A percentile compares a stretch with the other conserved stretches of the same genome.
Conservation (phyloP, 2,113 vertebrate genomes). For the Microtus ochrogaster region DNA sequence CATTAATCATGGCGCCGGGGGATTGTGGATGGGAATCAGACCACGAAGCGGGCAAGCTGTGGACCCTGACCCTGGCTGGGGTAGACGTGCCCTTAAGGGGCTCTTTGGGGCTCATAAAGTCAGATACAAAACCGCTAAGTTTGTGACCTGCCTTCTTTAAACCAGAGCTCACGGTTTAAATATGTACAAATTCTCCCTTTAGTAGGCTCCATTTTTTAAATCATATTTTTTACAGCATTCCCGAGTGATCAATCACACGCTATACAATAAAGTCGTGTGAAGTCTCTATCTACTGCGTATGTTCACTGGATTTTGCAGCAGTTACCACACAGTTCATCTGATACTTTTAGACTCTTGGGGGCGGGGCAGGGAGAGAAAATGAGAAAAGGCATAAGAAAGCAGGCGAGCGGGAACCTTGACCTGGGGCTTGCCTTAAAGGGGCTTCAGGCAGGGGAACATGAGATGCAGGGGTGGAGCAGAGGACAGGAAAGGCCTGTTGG, state of each 20-base stretch:
- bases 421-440: rapidly evolving
- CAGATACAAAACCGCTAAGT: background rate
- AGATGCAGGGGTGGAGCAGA: background rate
- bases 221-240: background rate
- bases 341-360: background rate
- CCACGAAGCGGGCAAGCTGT: rapidly evolving
- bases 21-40: background rate
- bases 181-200: background rate
- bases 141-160: background rate
- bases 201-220: background rate
- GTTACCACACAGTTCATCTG: rapidly evolving
- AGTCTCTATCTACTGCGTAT: rapidly evolving
- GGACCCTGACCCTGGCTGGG: background rate
- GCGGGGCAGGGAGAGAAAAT: background rate
- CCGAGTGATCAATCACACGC: background rate
- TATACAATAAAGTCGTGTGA: too few relatives aligned
- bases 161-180: background rate
- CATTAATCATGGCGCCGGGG: background rate
- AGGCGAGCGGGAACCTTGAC: rapidly evolving
- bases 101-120: background rate
- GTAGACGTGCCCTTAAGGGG: background rate
- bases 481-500: background rate
- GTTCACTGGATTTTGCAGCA: background rate
- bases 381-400: background rate
- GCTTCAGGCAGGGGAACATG: too few relatives aligned